Evolutionary conservation across 2,113 vertebrate genomes (phyloP), one percentile per base, ranked within the genome.

Genomic region (Sprattus sprattus): DNA sequence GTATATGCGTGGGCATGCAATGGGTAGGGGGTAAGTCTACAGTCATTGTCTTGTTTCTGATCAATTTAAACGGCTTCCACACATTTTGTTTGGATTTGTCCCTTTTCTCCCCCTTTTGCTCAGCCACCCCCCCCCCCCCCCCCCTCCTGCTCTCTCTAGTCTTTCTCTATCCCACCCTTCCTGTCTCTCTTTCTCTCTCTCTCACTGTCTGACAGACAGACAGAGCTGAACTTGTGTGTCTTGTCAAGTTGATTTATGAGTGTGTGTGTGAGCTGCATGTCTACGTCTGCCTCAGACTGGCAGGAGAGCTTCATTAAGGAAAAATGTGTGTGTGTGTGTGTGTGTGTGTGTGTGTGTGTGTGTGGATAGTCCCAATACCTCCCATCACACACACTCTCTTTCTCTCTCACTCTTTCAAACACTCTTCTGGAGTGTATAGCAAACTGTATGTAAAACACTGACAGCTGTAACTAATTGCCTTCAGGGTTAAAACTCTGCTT

Each of bases 231-330:
- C 92, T 96, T 89, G 95, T 94, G 94, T 93, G 86, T 94, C 95
- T 94, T 97, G 97, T 97, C 98, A 98, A 91, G 89, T 95, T 99
- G 97, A 99, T 99, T 98, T 98, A 98, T 97, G 97, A 96, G 96
- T 91, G 94, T 90, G 95, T 94, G 93, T 95, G 95, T 93, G 93
- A 92, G 94, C 93, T 95, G 91, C 92, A 97, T 96, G 96, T 96
- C 95, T 95, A 94, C 92, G 84, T 95, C 93, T 95, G 93, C 95
- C 94, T 95, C 93, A 95, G 96, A 96, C 95, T 95, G 93, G 94
- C 92, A 93, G 93, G 93, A 94, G 94, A 93, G 96, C 95, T 96
- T 96, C 96, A 96, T 96, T 97, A 97, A 96, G 96, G 96, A 96
- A 95, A 83, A 87, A 81, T 47, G 81, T 83, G 64, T 78, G 85